Evolutionary conservation across 2,888 invertebrate genomes (phyloP).

Genomic region (Eulithis testata): DNA sequence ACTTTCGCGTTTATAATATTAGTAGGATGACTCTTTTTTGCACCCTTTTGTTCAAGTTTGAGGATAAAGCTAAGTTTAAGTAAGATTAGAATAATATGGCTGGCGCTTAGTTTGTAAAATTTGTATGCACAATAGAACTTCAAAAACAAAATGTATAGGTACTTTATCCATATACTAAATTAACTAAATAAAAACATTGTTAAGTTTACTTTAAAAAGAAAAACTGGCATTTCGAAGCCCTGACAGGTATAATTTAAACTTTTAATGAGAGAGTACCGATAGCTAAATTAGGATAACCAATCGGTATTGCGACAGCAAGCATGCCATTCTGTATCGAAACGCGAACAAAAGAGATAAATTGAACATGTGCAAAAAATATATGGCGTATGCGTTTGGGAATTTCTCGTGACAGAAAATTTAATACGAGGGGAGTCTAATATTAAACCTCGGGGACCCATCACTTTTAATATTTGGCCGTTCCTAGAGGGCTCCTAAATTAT

Average conservation of each 20-base stretch:
- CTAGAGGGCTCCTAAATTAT: constrained; percentile 83
- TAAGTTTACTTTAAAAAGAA: no score
- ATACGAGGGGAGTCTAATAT: constrained; percentile 84
- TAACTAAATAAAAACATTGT: no score
- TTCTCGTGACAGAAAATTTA: constrained; percentile 84
- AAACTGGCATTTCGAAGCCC: no score
- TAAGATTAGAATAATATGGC: no score
- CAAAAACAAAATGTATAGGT: no score
- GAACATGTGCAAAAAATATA: constrained; percentile 85
- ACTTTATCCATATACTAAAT: no score
- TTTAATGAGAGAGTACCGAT: not conserved
- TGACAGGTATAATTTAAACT: no score
- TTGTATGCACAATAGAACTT: no score
- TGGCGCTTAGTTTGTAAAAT: no score
- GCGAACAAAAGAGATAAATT: constrained; percentile 76
- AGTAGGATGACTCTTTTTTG: constrained; percentile 37
- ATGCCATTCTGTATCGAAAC: constrained; percentile 82
- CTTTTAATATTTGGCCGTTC: constrained; percentile 83
- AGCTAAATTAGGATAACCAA: constrained; percentile 56
- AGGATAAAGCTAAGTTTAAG: not conserved
- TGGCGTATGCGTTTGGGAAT: constrained; percentile 83
- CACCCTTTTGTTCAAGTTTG: constrained; percentile 8
- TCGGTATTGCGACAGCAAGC: constrained; percentile 61
- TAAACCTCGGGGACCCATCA: constrained; percentile 84
- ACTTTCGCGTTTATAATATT: no score